Conservation (phyloP, 2,113 vertebrate genomes). For the Phyllostomus discolor region DNA sequence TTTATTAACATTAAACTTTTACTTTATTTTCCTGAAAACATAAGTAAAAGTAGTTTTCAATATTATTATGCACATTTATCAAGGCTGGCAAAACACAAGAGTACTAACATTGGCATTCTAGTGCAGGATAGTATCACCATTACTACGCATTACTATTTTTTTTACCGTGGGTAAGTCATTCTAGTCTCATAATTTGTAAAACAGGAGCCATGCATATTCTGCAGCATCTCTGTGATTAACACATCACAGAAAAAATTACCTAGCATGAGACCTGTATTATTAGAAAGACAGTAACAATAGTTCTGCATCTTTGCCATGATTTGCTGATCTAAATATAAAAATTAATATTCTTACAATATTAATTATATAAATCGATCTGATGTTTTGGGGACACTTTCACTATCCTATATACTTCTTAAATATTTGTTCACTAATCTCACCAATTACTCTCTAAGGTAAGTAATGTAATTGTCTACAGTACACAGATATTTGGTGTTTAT, state of each 20-base stretch:
- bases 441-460: background rate
- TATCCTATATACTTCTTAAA: background rate
- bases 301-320: background rate
- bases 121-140: background rate
- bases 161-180: rapidly evolving
- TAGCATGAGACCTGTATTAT: background rate
- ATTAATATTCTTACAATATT: background rate
- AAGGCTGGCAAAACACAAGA: background rate
- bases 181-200: background rate
- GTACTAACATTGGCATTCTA: background rate
- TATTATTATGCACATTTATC: background rate
- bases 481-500: background rate
- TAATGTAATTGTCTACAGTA: background rate
- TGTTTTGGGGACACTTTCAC: background rate
- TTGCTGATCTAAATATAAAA: background rate
- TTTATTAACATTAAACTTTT: background rate
- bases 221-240: background rate
- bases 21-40: background rate
- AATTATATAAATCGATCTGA: background rate
- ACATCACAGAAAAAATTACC: background rate
- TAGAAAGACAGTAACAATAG: background rate
- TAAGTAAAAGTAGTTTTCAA: background rate
- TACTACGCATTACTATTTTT: background rate
- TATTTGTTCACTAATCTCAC: background rate
- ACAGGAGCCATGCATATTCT: background rate